Base-by-base conservation (phyloP, 2,797 vertebrate species). In the Sphaeramia orbicularis region DNA sequence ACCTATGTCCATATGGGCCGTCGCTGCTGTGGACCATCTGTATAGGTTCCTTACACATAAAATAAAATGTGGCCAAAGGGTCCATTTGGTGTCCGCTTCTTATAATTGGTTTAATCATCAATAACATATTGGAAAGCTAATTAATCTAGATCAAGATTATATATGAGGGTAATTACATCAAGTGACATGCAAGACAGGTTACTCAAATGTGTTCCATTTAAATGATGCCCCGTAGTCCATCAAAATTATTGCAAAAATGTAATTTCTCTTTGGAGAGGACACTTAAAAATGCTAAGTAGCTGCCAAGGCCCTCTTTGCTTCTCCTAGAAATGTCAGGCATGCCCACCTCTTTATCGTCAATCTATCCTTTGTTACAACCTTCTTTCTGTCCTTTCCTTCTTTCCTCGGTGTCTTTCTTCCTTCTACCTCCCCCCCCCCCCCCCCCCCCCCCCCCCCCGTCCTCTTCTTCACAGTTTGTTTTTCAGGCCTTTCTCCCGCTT, bases 381-480 rank as follows among this genome's bases (percentile, higher is more conserved):
- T n/a, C n/a, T n/a, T n/a, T n/a, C n/a, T n/a, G n/a, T n/a, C n/a
- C 30, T 16, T 24, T 44, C 53, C 38, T 58, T 69, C 21, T 52
- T 56, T 45, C 68, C 35, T 14, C 24, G 49, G 8, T 15, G 59
- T 58, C 45, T 70, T 44, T 40, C 36, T 41, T 41, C 16, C 40
- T 42, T 64, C 40, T 24, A 53, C 47, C 53, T 68, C 78, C 54
- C 70, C 69, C 58, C 50, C 21, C 52, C n/a, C n/a, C n/a, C n/a
- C n/a, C n/a, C 56, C 45, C 68, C 35, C 14, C 64, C 40, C 24
- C 53, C 47, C 53, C 68, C 78, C 51, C 70, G 69, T 58, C 50
- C 58, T 52, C 44, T 2, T 7, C 65, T 59, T 79, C 55, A 55
- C 76, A 81, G 85, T 80, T 89, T 86, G 88, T 81, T 80, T 79